Base-by-base conservation (phyloP, 2,888 invertebrate genomes). In the Branchinecta sandiegonensis region DNA sequence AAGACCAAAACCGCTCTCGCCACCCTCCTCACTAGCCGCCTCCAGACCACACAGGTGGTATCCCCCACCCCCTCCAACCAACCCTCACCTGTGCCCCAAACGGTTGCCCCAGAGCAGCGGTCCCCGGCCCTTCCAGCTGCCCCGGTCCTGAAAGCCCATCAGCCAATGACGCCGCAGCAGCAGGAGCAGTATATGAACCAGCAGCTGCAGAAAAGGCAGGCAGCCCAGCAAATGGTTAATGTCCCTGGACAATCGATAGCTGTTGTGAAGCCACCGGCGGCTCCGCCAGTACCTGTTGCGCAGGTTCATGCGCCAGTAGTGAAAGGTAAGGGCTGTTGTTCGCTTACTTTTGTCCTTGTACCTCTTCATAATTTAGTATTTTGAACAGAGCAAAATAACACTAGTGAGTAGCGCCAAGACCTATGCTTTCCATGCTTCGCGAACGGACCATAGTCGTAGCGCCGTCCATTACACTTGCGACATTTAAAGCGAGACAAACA, bases 1-100 rank as follows among this genome's bases (percentile, higher is more conserved):
- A 92, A 92, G 79, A 92, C 94, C 5, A 96, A 95, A 81, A 94
- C 94, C 0, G 95, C 95, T 0, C 81, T 96, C 69, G 94, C 94
- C 14, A 93, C 94, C 77, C 90, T 95, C 89, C 81, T 95, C 71
- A 93, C 88, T 75, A 93, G 86, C 75, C 83, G 93, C 66, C 78
- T 89, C 69, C 85, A 87, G 75, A 76, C 66, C 46, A 47, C 66
- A 37, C 47, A 46, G 47, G 37, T 47, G 65, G 69, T 64, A 3
- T 46, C 65, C 12, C 48, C 66, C 47, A 14, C 50, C 23, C 68
- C 65, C 13, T 65, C 17, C 14, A 47, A 67, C 17, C 67, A 64
- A 80, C 73, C 76, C 77, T 72, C 84, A 90, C 72, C 78, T 90
- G 75, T 89, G 90, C 89, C 1, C 89, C 69, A 69, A 69, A 50